Base-by-base conservation (phyloP, 2,113 vertebrate genomes). In the Clinocottus analis region DNA sequence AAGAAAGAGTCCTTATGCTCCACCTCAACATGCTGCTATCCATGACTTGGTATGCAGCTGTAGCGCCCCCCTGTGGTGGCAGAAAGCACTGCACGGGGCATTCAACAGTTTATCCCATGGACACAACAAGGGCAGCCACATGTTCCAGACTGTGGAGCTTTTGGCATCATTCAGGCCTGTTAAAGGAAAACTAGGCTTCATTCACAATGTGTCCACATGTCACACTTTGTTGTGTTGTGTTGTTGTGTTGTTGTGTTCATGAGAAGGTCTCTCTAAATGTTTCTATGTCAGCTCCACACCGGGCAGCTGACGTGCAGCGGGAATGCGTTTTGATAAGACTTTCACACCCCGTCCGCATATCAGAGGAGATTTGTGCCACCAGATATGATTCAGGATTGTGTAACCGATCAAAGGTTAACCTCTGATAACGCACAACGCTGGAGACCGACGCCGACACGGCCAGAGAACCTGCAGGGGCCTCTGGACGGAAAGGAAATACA, bases 331-430 rank as follows among this genome's bases (percentile, higher is more conserved):
- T 25, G 62, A 83, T 35, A 83, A 74, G 59, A 39, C 29, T 23
- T n/a, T 72, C 64, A 66, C 63, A 31, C 68, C n/a, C 55, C 2
- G 11, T 2, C 16, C n/a, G 39, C 58, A 35, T 72, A 47, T 72
- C 55, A 45, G 51, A 69, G 16, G 45, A 65, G 80, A 62, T 61
- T 47, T 72, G 56, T 16, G 62, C 58, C 9, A 5, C 31, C 2
- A 72, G 72, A 77, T 66, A 76, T 45, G 81, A 84, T 69, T 79
- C 69, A 77, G 61, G 61, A 23, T 58, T 14, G 7, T 69, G 13
- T 47, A 65, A 68, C 17, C 3, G 87, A 75, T 77, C 87, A 89
- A 90, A 90, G 89, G 85, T 90, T 37, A 74, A 68, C 41, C 31
- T 56, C 73, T 82, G 75, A 87, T 84, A 87, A 77, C 49, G 39